Evolutionary conservation across 2,113 vertebrate genomes (phyloP).

Genomic region (Tychaedon coryphoeus): DNA sequence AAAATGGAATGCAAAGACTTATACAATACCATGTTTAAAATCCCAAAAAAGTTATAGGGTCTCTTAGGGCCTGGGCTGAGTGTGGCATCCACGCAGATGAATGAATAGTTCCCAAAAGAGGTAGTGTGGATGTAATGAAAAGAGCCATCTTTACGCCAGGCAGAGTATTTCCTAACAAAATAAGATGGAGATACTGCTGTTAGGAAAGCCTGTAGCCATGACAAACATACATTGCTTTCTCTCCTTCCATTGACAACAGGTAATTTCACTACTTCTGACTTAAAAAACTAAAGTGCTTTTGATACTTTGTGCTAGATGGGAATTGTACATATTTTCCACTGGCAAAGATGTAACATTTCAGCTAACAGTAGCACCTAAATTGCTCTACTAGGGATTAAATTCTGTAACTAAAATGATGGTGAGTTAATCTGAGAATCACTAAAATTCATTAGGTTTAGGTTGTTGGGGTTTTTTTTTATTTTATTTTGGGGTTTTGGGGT

Average conservation of each 20-base stretch:
- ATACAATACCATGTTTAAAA: conserved; percentile 85
- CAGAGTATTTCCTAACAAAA: conserved; percentile 90
- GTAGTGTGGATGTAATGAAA: conserved; percentile 91
- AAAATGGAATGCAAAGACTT: conserved; percentile 1
- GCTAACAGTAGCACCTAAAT: neutral
- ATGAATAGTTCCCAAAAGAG: conserved; percentile 95
- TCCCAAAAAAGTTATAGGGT: conserved; percentile 95
- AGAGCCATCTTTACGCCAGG: conserved; percentile 86
- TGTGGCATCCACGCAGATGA: conserved; percentile 92
- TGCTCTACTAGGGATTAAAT: neutral
- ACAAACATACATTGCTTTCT: neutral
- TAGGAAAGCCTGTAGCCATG: neutral
- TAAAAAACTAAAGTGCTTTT: neutral
- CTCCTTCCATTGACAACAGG: neutral
- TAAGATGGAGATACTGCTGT: conserved; percentile 17
- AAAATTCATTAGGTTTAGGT: neutral
- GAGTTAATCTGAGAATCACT: neutral
- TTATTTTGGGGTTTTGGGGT: neutral
- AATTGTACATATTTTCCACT: neutral
- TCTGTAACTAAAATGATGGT: neutral
- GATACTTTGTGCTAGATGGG: neutral
- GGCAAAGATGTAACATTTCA: neutral
- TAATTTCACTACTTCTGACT: neutral
- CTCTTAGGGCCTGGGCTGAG: conserved; percentile 90
- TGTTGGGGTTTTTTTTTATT: no score